These are phyloP conservation scores for Tachina fera DNA, from an alignment of 2,888 invertebrate genomes.

Conservation along the genomic window DNA sequence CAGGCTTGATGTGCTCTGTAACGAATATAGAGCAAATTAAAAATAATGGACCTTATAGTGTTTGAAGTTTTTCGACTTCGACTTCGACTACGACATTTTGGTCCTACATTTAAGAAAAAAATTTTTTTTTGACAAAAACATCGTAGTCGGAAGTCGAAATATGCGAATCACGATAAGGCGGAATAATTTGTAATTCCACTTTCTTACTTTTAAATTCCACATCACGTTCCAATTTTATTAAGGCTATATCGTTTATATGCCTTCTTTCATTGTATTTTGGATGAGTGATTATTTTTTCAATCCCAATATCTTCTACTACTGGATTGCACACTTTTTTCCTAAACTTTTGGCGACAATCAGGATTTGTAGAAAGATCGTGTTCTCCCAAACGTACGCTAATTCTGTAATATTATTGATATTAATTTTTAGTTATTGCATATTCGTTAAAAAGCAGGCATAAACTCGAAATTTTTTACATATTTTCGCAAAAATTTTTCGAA, in stretches of 20 bases:
- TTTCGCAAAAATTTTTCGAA: no score
- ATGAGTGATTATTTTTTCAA: conserved; percentile 83
- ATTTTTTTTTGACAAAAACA: no score
- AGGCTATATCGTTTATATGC: conserved; percentile 85
- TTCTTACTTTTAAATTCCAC: conserved; percentile 76
- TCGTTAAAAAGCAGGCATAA: no score
- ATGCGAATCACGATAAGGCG: no score
- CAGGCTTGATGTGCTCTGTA: conserved; percentile 76
- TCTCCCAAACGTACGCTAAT: conserved; percentile 83
- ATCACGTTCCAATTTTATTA: conserved; percentile 83
- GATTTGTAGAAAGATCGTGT: conserved; percentile 77
- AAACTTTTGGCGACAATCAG: conserved; percentile 78
- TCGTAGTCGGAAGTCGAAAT: no score
- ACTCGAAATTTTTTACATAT: no score
- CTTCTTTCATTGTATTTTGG: conserved; percentile 82
- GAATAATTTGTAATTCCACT: no score
- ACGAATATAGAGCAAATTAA: conserved; percentile 7
- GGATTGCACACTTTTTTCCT: conserved; percentile 78
- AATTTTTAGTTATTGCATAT: background rate
- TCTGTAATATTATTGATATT: conserved; percentile 71
- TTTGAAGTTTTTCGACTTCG: no score
- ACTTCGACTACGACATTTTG: no score
- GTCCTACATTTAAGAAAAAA: no score
- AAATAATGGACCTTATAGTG: no score
- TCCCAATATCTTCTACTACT: conserved; percentile 81